Conservation (phyloP, 2,113 vertebrate species). For the Piprites chloris region DNA sequence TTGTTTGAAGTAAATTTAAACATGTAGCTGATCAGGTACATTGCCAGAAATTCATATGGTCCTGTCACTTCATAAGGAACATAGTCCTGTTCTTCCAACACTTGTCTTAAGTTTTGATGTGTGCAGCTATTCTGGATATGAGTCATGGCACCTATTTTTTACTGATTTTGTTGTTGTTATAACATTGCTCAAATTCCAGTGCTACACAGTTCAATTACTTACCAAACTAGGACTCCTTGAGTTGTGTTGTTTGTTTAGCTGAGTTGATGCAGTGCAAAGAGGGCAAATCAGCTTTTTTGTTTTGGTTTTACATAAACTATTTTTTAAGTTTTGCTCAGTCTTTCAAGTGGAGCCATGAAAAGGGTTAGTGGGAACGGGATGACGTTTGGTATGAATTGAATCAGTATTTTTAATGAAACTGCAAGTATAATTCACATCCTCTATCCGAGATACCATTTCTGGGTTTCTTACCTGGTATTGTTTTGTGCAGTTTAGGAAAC, state of each 20-base stretch:
- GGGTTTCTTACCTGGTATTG: not conserved
- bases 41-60: not conserved
- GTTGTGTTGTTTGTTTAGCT: not conserved
- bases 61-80: not conserved
- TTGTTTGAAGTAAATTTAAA: not conserved
- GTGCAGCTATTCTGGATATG: not conserved
- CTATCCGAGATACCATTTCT: rapidly evolving
- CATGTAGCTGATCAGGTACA: not conserved
- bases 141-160: not conserved
- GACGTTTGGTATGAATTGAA: not conserved
- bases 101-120: not conserved
- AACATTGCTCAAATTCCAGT: not conserved
- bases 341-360: not conserved
- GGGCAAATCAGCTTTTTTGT: not conserved
- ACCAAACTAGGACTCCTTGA: not conserved
- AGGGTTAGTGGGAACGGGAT: not conserved
- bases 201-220: not conserved
- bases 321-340: not conserved
- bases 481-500: not conserved
- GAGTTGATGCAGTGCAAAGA: not conserved
- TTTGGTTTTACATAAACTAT: not conserved
- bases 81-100: not conserved
- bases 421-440: not conserved
- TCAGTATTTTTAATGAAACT: not conserved
- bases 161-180: not conserved